Percentiles rank a stretch among this genome's conserved stretches.
Evolutionary conservation across 2,113 vertebrate species (phyloP).

Genomic region (Scartelaos histophorus): DNA sequence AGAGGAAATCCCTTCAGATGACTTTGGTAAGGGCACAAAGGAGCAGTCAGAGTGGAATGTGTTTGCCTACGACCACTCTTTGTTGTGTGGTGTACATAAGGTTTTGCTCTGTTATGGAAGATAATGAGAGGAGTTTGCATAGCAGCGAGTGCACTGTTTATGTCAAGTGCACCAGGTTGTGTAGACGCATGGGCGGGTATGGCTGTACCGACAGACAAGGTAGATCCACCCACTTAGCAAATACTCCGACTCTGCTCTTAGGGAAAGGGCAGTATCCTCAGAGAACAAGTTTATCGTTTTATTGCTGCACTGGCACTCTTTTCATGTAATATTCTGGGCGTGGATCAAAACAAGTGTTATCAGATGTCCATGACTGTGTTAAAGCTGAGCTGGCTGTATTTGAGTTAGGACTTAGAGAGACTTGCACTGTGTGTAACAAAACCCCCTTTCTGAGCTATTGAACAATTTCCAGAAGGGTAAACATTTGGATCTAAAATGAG

Average conservation of each 20-base stretch:
- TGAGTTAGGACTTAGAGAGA: constrained; percentile 40
- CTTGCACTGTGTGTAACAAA: constrained; percentile 40
- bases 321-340: constrained; percentile 64
- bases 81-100: constrained; percentile 54
- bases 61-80: constrained; percentile 51
- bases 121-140: constrained; percentile 52
- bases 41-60: constrained; percentile 43
- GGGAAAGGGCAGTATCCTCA: constrained; percentile 47
- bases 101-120: constrained; percentile 44
- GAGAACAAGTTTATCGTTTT: constrained; percentile 60
- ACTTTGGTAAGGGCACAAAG: constrained; percentile 54
- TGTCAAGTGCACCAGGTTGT: constrained; percentile 51
- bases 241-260: constrained; percentile 64
- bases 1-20: constrained; percentile 57
- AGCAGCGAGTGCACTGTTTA: constrained; percentile 45
- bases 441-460: constrained; percentile 58
- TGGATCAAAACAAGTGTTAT: constrained; percentile 73
- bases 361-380: constrained; percentile 66
- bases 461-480: constrained; percentile 62
- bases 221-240: constrained; percentile 66
- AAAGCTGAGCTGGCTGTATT: constrained; percentile 59
- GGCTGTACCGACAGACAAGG: constrained; percentile 43
- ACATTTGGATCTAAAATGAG: constrained; percentile 64
- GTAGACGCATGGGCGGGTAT: constrained; percentile 42
- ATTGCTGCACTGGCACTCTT: constrained; percentile 61